Base-by-base conservation (phyloP, 2,797 vertebrate genomes). In the Carapus acus region DNA sequence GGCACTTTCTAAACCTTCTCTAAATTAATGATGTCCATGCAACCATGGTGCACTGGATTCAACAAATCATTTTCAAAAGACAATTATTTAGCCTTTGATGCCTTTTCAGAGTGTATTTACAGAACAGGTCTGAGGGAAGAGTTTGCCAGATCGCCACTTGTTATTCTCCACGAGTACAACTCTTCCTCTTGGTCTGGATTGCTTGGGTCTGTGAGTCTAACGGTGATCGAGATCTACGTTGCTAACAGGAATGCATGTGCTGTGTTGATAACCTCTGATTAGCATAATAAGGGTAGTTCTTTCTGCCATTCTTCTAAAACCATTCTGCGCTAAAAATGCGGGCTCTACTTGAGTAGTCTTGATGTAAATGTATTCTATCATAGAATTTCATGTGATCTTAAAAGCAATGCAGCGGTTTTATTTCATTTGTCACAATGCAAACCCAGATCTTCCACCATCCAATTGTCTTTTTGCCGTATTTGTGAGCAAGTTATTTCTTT, bases 121-220 rank as follows among this genome's bases (percentile, higher is more conserved):
- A 18, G 6, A 69, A 67, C 51, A 76, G 73, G 76, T 76, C 70
- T 77, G 67, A 49, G 54, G 72, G 76, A 43, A 65, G 71, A 51
- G 69, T 79, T 54, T 58, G 74, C 61, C 80, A 87, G 78, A 82
- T 80, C 76, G 80, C 73, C 67, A 67, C 53, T 79, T 80, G 80
- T 79, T 79, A 79, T 77, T 78, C 73, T 72, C 58, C 42, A 59
- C 49, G 34, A 69, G 68, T 54, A 22, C 18, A 37, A 43, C 60
- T 65, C 60, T 58, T 40, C 59, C 58, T 68, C 68, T 42, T 70
- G 36, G 48, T 62, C 52, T 49, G 55, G 54, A 38, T 62, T 48
- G 54, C 38, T 44, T 3, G 55, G 50, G 36, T 47, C 50, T 50
- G 66, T 16, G 49, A 42, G 50, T 60, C 62, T 47, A 58, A 63